Evolutionary conservation across 2,888 invertebrate species (phyloP), one percentile per base, ranked within the genome.

Genomic region (Troglohyphantes excavatus): DNA sequence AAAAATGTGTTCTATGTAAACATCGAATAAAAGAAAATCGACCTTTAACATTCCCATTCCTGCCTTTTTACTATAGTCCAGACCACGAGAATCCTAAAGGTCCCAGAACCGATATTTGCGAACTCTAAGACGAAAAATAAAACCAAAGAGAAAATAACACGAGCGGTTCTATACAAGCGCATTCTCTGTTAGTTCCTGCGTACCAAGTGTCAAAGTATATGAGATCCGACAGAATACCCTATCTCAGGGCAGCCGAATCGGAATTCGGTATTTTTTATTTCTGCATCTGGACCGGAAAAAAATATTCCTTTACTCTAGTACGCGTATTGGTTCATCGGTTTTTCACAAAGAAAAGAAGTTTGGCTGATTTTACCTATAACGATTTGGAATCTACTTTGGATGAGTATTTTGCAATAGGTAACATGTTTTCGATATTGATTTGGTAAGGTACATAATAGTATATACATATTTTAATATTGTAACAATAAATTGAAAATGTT

Each of bases 251-350:
- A 79, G 46, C 46, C 43, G 23, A 79, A 79, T 79, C 39, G 67
- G 67, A 79, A 67, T 43, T 78, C 65, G 27, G 19, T 29, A 46
- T 29, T 61, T 61, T 75, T 39, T 79, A 27, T 27, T 46, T 53
- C 53, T 43, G 26, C 17, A 27, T 27, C 53, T 19, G 46, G 21
- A 46, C 27, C 26, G 9, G 23, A 26, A 23, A 33, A 79, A 79
- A 61, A 61, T 75, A 61, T 39, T 67, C 46, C 19, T 79, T 26
- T 43, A 26, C 39, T 1, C 39, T 23, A 7, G 78, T n/a, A 23
- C n/a, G 7, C 78, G 46, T 67, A 79, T 46, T 79, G 67, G 79
- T 67, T 79, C 79, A 46, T 67, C 21, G 75, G 75, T 75, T 75
- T 75, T 68, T 27, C 53, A 3, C 19, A 29, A 43, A 79, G 63